Base-by-base conservation (phyloP, 2,113 vertebrate species). In the Genyomyrus donnyi region DNA sequence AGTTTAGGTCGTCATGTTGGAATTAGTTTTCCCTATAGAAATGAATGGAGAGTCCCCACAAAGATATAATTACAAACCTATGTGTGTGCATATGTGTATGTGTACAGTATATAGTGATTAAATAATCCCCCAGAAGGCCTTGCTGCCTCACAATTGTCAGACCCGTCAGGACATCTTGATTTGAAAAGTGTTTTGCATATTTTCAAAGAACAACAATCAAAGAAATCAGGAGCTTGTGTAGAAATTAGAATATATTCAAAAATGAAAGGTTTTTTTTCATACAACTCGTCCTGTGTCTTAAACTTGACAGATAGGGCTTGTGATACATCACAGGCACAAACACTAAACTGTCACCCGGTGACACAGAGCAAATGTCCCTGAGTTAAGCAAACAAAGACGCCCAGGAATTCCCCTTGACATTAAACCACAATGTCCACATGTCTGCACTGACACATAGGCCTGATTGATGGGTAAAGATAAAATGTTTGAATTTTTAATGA, bases 191-290 rank as follows among this genome's bases (percentile, higher is more conserved):
- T 90, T 93, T 93, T 92, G 91, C 93, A 92, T 92, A 91, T 92
- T 92, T 90, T 91, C 92, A 92, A 94, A 93, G 86, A 58, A 24
- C 53, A 84, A 83, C 91, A 92, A 94, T 93, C 91, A 93, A 93
- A 93, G 91, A 89, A 88, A 91, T 90, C 45, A 27, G 48, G 87
- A 27, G 19, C 89, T 77, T 19, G 83, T 46, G 45, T 89, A 87
- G 85, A 58, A 83, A 89, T 85, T 9, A 84, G 39, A 56, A 24
- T 53, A 49, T 5, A 91, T 83, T 92, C 90, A 93, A 89, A 88
- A 89, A 85, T 91, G 91, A 92, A 89, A 92, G 27, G 27, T 39
- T 87, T 52, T 31, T 24, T n/a, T 31, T 31, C 10, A 17, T 27
- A 85, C 10, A 52, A 8, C n/a, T 13, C 58, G 11, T 53, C 17